Conservation (phyloP, 2,888 invertebrate genomes). For the Entomobrya proxima region DNA sequence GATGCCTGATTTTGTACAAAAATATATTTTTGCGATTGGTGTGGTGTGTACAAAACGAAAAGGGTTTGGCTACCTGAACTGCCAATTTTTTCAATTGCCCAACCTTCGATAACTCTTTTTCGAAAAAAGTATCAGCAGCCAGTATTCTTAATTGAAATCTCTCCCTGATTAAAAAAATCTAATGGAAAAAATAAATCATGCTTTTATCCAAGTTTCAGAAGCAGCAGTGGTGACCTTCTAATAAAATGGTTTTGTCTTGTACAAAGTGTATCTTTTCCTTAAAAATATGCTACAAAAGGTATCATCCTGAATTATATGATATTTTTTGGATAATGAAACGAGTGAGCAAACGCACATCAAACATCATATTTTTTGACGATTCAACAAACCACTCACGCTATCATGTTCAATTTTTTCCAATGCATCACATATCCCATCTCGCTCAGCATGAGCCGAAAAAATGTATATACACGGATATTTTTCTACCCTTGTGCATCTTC, state of each 20-base stretch:
- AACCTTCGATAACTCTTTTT: constrained; percentile 12
- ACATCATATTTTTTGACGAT: constrained; percentile 21
- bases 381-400: constrained; percentile 56
- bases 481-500: constrained; percentile 5
- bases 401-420: constrained; percentile 61
- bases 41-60: constrained; percentile 5
- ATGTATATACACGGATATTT: constrained; percentile 17
- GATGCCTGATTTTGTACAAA: neutral
- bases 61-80: constrained; percentile 33
- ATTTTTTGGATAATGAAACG: neutral
- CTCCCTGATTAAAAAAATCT: constrained; percentile 18
- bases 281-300: neutral
- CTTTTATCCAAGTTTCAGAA: neutral
- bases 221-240: neutral
- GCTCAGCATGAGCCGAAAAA: constrained; percentile 53
- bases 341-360: constrained; percentile 20
- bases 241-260: neutral
- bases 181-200: constrained; percentile 18
- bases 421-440: constrained; percentile 59
- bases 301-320: neutral
- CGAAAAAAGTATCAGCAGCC: constrained; percentile 3
- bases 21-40: neutral
- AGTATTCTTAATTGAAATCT: constrained; percentile 25
- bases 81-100: constrained; percentile 1
- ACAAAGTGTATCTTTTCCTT: neutral